These are phyloP conservation scores for Lagopus muta DNA, from an alignment of 2,113 vertebrate species.

Conservation along the genomic window DNA sequence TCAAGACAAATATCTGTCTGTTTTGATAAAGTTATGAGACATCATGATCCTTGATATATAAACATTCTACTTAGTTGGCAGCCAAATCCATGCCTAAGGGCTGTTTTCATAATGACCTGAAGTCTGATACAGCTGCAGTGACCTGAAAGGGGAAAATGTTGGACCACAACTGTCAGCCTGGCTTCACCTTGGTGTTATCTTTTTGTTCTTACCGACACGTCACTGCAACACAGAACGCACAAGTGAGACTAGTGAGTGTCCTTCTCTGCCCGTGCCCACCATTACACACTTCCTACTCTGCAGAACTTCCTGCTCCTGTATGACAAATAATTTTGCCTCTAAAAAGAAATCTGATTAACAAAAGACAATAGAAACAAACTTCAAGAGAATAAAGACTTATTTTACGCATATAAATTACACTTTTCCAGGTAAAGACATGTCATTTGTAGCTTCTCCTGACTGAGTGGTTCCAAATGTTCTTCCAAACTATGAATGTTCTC, in stretches of 20 bases:
- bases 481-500: constrained; percentile 57
- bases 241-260: not conserved
- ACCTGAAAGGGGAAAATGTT: constrained; percentile 24
- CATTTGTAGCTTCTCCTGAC: not conserved
- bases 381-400: not conserved
- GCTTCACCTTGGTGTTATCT: constrained; percentile 44
- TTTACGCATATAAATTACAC: not conserved
- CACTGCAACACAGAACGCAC: constrained; percentile 54
- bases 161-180: constrained; percentile 37
- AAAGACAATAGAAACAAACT: not conserved
- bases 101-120: constrained; percentile 26
- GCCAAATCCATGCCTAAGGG: not conserved
- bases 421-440: not conserved
- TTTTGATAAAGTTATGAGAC: constrained; percentile 15
- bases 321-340: not conserved
- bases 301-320: constrained; percentile 33
- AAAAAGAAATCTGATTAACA: not conserved
- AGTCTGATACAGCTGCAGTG: constrained; percentile 23
- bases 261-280: constrained; percentile 36
- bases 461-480: constrained; percentile 23
- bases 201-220: constrained; percentile 53
- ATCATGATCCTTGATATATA: not conserved
- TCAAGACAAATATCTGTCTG: constrained; percentile 19
- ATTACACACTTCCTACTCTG: not conserved
- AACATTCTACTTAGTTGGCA: not conserved